Evolutionary conservation across 2,797 vertebrate genomes (phyloP), one percentile per base, ranked within the genome.

Genomic region (Novumbra hubbsi): DNA sequence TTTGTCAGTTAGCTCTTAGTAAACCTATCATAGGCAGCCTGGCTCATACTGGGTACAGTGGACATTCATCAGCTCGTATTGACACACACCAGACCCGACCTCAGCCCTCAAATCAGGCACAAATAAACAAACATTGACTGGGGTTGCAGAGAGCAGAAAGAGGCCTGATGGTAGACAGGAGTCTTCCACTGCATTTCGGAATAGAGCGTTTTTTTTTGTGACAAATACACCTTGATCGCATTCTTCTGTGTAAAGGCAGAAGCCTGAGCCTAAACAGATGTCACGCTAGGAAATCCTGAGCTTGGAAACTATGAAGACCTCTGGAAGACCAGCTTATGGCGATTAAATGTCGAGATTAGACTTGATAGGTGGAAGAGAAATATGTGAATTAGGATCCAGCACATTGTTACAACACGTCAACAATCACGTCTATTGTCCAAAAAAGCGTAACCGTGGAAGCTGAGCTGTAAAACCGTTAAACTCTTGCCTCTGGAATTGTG

Each of bases 51-150:
- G 16, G 28, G 63, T 24, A 63, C 64, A 73, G 78, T 49, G 68
- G 21, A 60, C 55, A 60, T 27, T 24, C 55, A 60, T 63, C 66
- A 74, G 78, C 76, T 71, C 71, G 72, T 81, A 75, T 73, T 83
- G 78, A 84, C 77, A 81, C 68, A 78, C 73, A 76, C 77, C 74
- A 76, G 84, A 70, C 75, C 60, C 38, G n/a, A 67, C 60, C 75
- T 74, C 73, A 75, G 77, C 79, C 73, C 73, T 72, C 72, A 52
- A 49, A 68, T 74, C 17, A 70, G 66, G 52, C 71, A 69, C 76
- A 78, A 78, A 82, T 79, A 83, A 85, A 84, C 75, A 84, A 84
- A 81, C 77, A 80, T 6, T 75, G 72, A 73, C 27, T 48, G 74
- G 75, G 67, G 66, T 38, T 71, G 24, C n/a, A 60, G 21, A 27